Evolutionary conservation across 1,140 invertebrate species (phyloP).

Genomic region (Akabosia matsudoensis): DNA sequence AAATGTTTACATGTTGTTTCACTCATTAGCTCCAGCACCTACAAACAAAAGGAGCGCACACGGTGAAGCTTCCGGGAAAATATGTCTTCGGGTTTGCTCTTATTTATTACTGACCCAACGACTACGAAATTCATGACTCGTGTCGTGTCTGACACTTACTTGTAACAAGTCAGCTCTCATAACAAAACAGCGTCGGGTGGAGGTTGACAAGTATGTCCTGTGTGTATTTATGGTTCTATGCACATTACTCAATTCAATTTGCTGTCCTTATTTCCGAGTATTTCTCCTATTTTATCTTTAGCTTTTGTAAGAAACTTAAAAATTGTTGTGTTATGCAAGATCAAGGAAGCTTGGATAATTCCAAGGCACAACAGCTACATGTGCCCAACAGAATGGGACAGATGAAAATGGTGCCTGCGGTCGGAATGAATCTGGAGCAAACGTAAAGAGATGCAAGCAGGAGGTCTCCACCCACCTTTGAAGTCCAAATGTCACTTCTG

Average conservation of each 20-base stretch:
- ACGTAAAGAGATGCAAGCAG: neutral
- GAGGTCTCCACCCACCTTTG: neutral
- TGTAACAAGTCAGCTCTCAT: no score
- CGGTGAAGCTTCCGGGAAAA: neutral
- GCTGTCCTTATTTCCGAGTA: neutral
- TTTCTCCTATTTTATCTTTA: neutral
- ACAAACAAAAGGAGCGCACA: conserved; percentile 7
- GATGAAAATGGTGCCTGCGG: neutral
- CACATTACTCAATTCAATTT: conserved; percentile 17
- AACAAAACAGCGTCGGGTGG: neutral
- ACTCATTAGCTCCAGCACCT: conserved; percentile 20
- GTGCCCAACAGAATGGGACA: no score
- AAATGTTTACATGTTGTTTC: conserved; percentile 24
- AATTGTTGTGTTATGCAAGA: neutral
- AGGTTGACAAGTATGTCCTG: neutral
- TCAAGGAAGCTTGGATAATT: neutral
- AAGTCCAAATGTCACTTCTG: neutral
- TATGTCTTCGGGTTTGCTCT: neutral
- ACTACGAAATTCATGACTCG: conserved; percentile 2
- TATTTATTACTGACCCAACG: neutral
- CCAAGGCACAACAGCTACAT: neutral
- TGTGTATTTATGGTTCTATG: neutral
- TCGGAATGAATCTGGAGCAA: neutral
- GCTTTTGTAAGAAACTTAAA: neutral
- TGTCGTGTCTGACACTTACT: no score